phyloP scores from a whole-genome alignment of 2,797 vertebrate species.

The Cottoperca gobio region DNA sequence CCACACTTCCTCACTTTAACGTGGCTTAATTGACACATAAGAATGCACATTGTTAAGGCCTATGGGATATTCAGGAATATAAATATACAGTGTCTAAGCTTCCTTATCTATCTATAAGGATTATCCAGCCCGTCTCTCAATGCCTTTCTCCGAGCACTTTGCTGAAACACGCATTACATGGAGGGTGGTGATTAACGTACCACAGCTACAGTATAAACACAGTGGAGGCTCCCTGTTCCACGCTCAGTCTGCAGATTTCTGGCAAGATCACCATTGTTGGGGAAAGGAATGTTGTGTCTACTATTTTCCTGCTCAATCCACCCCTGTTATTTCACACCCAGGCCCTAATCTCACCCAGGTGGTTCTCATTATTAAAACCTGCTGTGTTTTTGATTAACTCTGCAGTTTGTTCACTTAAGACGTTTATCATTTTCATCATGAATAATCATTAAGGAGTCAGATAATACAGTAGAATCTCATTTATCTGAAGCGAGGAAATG shows the following conservation, averaged over 20 bases:
- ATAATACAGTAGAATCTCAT: slow-evolving; percentile 60
- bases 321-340: slow-evolving; percentile 88
- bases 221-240: slow-evolving; percentile 81
- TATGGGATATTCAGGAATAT: slow-evolving; percentile 20
- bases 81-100: slow-evolving; percentile 46
- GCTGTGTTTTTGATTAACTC: slow-evolving; percentile 86
- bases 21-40: slow-evolving; percentile 48
- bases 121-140: slow-evolving; percentile 71
- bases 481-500: slow-evolving; percentile 38
- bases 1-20: slow-evolving; percentile 11
- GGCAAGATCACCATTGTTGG: slow-evolving; percentile 86
- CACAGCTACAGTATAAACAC: slow-evolving; percentile 84
- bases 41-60: slow-evolving; percentile 35
- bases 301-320: slow-evolving; percentile 86
- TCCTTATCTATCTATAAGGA: slow-evolving; percentile 70
- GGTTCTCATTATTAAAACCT: slow-evolving; percentile 86
- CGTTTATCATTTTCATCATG: slow-evolving; percentile 84
- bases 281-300: slow-evolving; percentile 87
- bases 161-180: slow-evolving; percentile 81
- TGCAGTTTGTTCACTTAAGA: slow-evolving; percentile 81
- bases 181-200: slow-evolving; percentile 85
- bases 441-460: slow-evolving; percentile 83
- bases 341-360: slow-evolving; percentile 86
- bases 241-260: slow-evolving; percentile 85
- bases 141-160: slow-evolving; percentile 77